Base-by-base conservation (phyloP, 2,113 vertebrate species). In the Scatophagus argus region DNA sequence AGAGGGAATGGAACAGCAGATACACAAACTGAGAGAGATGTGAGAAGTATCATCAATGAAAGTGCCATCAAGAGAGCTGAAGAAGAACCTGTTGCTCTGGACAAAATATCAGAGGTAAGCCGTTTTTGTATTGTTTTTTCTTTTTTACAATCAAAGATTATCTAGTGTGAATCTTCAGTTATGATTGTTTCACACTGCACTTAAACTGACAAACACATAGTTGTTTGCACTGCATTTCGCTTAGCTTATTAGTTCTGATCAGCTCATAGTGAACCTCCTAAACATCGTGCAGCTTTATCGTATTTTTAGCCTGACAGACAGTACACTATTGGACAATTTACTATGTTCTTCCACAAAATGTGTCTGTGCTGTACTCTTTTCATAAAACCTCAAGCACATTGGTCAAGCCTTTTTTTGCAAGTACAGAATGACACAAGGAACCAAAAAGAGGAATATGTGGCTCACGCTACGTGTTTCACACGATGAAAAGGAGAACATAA, bases 31-130 rank as follows among this genome's bases (percentile, higher is more conserved):
- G 60, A 23, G 34, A 70, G 63, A 25, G 32, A 62, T 14, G 56
- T 16, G 14, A 14, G 16, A 21, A 46, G 31, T 27, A 43, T 61
- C 34, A 63, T 5, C 38, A 83, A 86, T 8, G 44, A 66, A 68
- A 56, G 32, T 29, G 11, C 4, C 12, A 13, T 17, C 25, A 60
- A 61, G 36, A 27, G 23, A 25, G 7, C 12, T 7, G 58, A 44
- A 23, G 69, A 82, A 49, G 68, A 78, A 38, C 16, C 68, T 27
- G 2, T 16, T 16, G 25, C 10, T 27, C 46, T 69, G 61, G 34
- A 41, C 0, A 62, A 55, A 62, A 76, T 49, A 70, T 39, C 71
- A 52, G 64, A 90, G 89, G 92, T 93, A 81, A 90, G 84, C n/a
- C 19, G 1, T 17, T 17, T 58, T 17, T 1, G 25, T 32, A 71